Evolutionary conservation across 2,888 invertebrate species (phyloP).

Genomic region (Eristalis tenax): DNA sequence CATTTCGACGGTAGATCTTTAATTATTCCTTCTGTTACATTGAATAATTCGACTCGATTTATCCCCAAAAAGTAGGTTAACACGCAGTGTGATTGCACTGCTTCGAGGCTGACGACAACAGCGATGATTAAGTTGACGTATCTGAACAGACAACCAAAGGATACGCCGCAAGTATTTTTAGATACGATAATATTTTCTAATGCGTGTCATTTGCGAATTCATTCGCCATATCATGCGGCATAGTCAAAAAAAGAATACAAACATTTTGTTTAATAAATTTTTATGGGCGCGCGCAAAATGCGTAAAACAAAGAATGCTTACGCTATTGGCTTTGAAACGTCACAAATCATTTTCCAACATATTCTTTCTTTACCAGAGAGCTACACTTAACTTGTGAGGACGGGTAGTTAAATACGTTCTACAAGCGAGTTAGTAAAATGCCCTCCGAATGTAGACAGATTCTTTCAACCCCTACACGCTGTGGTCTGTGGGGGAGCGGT

Average conservation of each 20-base stretch:
- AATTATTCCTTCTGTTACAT: constrained; percentile 13
- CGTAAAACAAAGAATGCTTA: not conserved
- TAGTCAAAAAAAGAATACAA: not conserved
- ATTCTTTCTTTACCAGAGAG: constrained; percentile 5
- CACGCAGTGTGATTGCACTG: constrained; percentile 2
- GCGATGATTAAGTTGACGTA: not conserved
- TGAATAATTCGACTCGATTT: constrained; percentile 2
- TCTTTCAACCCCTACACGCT: not conserved
- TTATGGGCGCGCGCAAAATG: constrained; percentile 1
- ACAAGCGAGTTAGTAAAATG: not conserved
- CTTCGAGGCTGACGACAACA: not conserved
- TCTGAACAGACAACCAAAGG: constrained; percentile 7
- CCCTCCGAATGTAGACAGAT: not conserved
- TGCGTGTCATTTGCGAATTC: constrained; percentile 19
- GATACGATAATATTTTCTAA: constrained; percentile 1
- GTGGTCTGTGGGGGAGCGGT: not conserved
- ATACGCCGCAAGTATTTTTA: constrained; percentile 21
- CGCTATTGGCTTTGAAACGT: not conserved
- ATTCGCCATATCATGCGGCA: constrained; percentile 4
- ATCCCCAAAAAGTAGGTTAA: constrained; percentile 29
- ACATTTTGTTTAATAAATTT: constrained; percentile 11
- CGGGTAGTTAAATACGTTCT: not conserved
- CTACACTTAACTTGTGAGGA: constrained; percentile 17
- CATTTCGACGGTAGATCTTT: not conserved
- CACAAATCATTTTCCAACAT: constrained; percentile 30